Percentiles rank a stretch among this genome's conserved stretches.
Conservation (phyloP, 64 coral and sea anemone genomes). For the Montipora capricornis region DNA sequence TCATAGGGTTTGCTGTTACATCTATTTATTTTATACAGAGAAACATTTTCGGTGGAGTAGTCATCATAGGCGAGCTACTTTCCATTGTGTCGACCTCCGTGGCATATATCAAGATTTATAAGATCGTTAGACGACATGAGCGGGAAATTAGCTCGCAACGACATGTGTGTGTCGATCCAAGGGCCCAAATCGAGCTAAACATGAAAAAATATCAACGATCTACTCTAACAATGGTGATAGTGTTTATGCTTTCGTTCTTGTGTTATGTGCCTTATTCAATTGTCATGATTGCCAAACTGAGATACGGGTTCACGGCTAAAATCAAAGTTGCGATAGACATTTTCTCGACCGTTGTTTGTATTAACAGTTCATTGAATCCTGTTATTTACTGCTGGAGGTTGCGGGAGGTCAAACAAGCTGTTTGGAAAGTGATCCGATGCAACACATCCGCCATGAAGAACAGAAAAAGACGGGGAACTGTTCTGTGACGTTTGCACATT, state of each 20-base stretch:
- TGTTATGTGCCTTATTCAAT: conserved; percentile 27
- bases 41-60: conserved; percentile 8
- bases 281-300: conserved; percentile 25
- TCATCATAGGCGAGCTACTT: not conserved
- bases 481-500: not conserved
- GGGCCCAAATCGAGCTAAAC: not conserved
- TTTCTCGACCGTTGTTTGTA: conserved; percentile 29
- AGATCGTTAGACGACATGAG: conserved; percentile 18
- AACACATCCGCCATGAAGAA: not conserved
- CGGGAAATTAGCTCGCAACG: conserved; percentile 20
- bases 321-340: conserved; percentile 35
- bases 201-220: conserved; percentile 58
- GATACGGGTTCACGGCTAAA: conserved; percentile 19
- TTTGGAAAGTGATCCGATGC: conserved; percentile 8
- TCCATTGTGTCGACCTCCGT: conserved; percentile 31
- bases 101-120: conserved; percentile 50
- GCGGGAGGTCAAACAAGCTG: conserved; percentile 21
- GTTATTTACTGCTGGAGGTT: conserved; percentile 30
- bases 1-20: not conserved
- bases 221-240: conserved; percentile 31
- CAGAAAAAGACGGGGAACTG: too few species aligned
- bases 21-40: conserved; percentile 21
- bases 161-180: not conserved
- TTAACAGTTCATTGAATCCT: conserved; percentile 35
- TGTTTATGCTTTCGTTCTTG: conserved; percentile 34